Base-by-base conservation (phyloP, 1,140 invertebrate genomes). In the Stegodyphus dumicola region DNA sequence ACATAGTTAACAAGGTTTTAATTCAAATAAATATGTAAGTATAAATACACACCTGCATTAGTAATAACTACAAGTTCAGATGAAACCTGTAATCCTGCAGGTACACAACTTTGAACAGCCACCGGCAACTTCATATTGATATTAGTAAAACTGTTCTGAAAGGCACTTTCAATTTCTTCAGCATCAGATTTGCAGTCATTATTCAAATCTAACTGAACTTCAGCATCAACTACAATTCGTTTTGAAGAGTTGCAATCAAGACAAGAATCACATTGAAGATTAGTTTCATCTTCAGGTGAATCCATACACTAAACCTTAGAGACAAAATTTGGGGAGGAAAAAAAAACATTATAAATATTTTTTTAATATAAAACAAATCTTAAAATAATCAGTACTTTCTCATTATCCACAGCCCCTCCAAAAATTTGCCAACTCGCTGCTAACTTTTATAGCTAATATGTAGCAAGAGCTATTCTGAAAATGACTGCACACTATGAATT, bases 1-100 rank as follows among this genome's bases (percentile, higher is more conserved):
- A 1, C 33, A 33, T 33, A 33, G 33, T 3, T 33, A 33, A 33
- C 1, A 33, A 33, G 1, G 33, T 33, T 33, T 33, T 33, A 33
- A 33, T 33, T 33, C 33, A 33, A 33, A 33, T 33, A 33, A 33
- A 33, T 33, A 33, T 33, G 1, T 15, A n/a, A 6, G 51, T 13
- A 73, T 15, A 49, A 56, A 51, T 52, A 49, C 17, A 11, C 75
- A 86, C 85, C 85, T 52, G 70, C n/a, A 80, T 80, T 80, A 13
- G 85, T 77, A 60, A 86, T 86, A 15, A 86, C 77, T 54, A 86
- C 85, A 60, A 86, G 51, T 53, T 86, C 85, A n/a, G 84, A 85
- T 60, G 84, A 71, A 4, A 85, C 76, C 80, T 86, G 85, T 10
- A 86, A 48, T 60, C 60, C 71, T 13, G 77, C n/a, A 9, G 85